phyloP scores from a whole-genome alignment of 1,140 invertebrate species.

The Oryctes rhinoceros region DNA sequence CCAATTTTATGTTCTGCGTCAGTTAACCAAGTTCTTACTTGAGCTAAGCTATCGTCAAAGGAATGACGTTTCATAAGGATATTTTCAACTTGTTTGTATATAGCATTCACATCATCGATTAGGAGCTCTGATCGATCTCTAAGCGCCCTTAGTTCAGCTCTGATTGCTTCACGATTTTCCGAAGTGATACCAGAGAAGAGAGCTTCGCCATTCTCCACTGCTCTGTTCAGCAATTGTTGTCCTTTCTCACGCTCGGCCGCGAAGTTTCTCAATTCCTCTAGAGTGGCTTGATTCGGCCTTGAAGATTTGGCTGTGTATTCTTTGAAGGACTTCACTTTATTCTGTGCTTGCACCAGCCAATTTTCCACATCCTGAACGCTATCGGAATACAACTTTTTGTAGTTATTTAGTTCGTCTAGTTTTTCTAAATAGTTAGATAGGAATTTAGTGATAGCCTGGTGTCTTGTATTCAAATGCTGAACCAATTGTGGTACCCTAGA shows the following conservation, averaged over 20 bases:
- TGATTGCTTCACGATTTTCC: slow-evolving; percentile 84
- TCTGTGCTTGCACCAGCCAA: slow-evolving; percentile 81
- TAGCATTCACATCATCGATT: slow-evolving; percentile 82
- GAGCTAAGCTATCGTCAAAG: slow-evolving; percentile 88
- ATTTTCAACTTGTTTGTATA: slow-evolving; percentile 86
- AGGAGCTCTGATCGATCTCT: slow-evolving; percentile 85
- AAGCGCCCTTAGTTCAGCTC: slow-evolving; percentile 81
- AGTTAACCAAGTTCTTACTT: slow-evolving; percentile 82
- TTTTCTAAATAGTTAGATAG: slow-evolving; percentile 73
- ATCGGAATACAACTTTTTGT: slow-evolving; percentile 72
- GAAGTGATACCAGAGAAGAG: slow-evolving; percentile 87
- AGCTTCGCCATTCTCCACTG: slow-evolving; percentile 85
- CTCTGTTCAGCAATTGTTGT: slow-evolving; percentile 78
- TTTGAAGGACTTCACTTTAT: slow-evolving; percentile 74
- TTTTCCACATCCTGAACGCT: slow-evolving; percentile 76
- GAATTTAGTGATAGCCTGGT: slow-evolving; percentile 79
- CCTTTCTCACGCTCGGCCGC: slow-evolving; percentile 80
- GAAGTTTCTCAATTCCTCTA: slow-evolving; percentile 79
- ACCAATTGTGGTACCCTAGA: slow-evolving; percentile 82
- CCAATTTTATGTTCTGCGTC: slow-evolving; percentile 77
- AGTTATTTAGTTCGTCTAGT: slow-evolving; percentile 72
- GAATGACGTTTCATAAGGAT: slow-evolving; percentile 87
- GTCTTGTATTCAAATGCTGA: slow-evolving; percentile 78
- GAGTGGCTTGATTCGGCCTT: slow-evolving; percentile 73
- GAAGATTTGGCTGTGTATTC: slow-evolving; percentile 70